phyloP scores from a whole-genome alignment of 1,140 invertebrate species.

The Heliothis virescens region DNA sequence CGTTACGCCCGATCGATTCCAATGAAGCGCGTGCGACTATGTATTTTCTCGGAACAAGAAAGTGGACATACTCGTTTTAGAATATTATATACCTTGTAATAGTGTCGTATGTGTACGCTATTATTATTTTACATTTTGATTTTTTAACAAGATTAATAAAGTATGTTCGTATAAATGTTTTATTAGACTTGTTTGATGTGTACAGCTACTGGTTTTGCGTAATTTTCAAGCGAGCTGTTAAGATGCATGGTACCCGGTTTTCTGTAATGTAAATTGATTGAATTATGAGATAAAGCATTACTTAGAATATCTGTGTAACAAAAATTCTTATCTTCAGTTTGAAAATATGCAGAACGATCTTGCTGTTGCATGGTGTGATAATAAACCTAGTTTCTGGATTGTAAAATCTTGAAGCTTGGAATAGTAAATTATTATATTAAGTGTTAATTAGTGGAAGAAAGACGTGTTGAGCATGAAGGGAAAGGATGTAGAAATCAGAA shows the following conservation, averaged over 20 bases:
- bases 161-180: slow-evolving; percentile 41
- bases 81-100: slow-evolving; percentile 47
- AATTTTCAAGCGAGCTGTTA: slow-evolving; percentile 33
- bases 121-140: slow-evolving; percentile 42
- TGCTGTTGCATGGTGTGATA: too few relatives aligned
- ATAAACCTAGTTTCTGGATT: too few relatives aligned
- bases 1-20: slow-evolving; percentile 74
- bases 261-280: slow-evolving; percentile 43
- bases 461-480: too few relatives aligned
- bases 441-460: too few relatives aligned
- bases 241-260: slow-evolving; percentile 28
- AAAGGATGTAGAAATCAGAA: too few relatives aligned
- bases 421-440: too few relatives aligned
- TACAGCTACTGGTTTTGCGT: slow-evolving; percentile 38
- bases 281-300: slow-evolving; percentile 42
- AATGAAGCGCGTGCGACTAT: slow-evolving; percentile 59
- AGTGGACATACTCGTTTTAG: slow-evolving; percentile 58
- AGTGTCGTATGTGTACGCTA: slow-evolving; percentile 18
- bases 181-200: slow-evolving; percentile 34
- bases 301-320: slow-evolving; percentile 36
- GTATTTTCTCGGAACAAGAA: slow-evolving; percentile 65
- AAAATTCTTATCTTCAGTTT: slow-evolving; percentile 6
- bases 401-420: too few relatives aligned
- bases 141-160: slow-evolving; percentile 30
- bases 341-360: background rate